Conservation (phyloP, 2,888 invertebrate genomes). For the Cerastoderma edule region DNA sequence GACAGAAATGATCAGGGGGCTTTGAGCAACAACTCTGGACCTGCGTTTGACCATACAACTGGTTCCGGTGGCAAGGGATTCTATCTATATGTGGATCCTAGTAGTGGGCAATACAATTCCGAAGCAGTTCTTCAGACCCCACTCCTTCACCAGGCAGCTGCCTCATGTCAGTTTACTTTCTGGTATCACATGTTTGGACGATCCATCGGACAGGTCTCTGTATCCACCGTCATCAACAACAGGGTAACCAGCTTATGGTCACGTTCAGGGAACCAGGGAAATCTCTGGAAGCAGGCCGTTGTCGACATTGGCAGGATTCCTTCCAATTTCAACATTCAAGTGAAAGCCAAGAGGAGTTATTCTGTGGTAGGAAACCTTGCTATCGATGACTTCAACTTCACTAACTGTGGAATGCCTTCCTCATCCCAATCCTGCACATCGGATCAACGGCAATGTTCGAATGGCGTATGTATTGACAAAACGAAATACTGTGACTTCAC, state of each 20-base stretch:
- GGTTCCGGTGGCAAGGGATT: constrained; percentile 81
- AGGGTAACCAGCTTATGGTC: constrained; percentile 60
- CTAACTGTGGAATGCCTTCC: constrained; percentile 72
- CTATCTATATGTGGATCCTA: constrained; percentile 91
- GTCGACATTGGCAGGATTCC: constrained; percentile 75
- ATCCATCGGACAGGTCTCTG: constrained; percentile 68
- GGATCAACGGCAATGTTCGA: constrained; percentile 59
- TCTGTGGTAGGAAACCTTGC: constrained; percentile 71
- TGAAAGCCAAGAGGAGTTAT: constrained; percentile 70
- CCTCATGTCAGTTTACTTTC: constrained; percentile 89
- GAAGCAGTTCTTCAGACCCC: constrained; percentile 69
- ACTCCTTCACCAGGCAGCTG: constrained; percentile 86
- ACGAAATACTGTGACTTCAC: constrained; percentile 75
- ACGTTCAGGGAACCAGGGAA: constrained; percentile 57
- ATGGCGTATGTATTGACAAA: constrained; percentile 75
- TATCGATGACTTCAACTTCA: constrained; percentile 76
- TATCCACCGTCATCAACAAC: constrained; percentile 54
- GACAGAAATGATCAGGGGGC: constrained; percentile 65
- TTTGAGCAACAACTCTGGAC: constrained; percentile 68
- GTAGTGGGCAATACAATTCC: constrained; percentile 62
- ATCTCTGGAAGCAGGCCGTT: constrained; percentile 68
- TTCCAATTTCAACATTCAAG: constrained; percentile 66
- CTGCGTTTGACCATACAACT: constrained; percentile 74
- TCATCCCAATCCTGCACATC: constrained; percentile 63
- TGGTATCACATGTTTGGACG: constrained; percentile 78